Conservation (phyloP, 2,113 vertebrate species). For the Microtus richardsoni region DNA sequence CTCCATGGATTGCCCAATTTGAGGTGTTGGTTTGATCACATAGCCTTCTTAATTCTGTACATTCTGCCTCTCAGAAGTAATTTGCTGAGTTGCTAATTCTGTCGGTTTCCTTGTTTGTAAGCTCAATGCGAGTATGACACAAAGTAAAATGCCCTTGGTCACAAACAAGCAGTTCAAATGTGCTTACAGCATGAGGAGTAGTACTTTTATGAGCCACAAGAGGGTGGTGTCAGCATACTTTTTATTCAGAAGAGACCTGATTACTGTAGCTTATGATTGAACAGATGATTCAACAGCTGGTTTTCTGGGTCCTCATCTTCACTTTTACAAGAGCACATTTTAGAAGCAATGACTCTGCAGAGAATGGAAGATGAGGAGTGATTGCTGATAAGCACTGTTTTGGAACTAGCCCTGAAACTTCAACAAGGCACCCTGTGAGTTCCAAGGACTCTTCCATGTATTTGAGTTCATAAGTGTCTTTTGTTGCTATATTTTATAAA, state of each 20-base stretch:
- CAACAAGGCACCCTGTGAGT: not conserved
- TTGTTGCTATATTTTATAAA: not conserved
- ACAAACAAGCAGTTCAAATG: not conserved
- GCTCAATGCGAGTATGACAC: not conserved
- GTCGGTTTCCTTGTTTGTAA: not conserved
- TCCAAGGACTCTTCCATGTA: not conserved
- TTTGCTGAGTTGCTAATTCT: not conserved
- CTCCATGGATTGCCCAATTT: not conserved
- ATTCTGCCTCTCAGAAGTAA: not conserved
- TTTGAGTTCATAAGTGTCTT: not conserved
- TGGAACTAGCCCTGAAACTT: not conserved
- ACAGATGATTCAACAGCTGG: not conserved
- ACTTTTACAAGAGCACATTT: not conserved
- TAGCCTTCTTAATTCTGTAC: not conserved
- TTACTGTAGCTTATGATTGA: too few species aligned
- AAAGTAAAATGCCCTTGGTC: not conserved
- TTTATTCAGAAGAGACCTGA: not conserved
- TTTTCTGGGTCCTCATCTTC: not conserved
- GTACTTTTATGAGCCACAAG: slow-evolving; percentile 45
- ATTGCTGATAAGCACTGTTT: not conserved
- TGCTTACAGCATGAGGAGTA: not conserved
- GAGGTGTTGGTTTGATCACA: not conserved
- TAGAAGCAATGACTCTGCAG: not conserved
- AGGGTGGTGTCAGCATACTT: slow-evolving; percentile 53
- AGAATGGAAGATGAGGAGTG: not conserved